These are phyloP conservation scores for Megalonaias nervosa DNA, from an alignment of 1,140 invertebrate genomes.

Conservation along the genomic window DNA sequence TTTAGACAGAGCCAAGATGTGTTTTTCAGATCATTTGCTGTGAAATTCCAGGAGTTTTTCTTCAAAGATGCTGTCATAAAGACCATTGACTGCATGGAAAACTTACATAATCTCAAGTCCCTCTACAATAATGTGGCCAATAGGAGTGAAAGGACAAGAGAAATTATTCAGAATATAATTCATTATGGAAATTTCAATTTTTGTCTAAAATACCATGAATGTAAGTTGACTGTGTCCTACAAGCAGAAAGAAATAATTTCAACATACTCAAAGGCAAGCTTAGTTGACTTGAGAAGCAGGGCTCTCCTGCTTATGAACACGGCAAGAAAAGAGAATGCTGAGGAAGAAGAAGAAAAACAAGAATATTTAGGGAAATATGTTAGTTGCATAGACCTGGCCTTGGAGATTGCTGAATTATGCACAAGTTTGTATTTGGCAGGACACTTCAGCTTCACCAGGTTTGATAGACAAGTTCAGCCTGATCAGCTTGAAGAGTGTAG, in stretches of 20 bases:
- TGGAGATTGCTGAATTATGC: constrained; percentile 8
- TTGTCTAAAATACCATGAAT: constrained; percentile 2
- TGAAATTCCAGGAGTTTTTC: background rate
- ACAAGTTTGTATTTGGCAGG: constrained; percentile 25
- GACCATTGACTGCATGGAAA: constrained; percentile 22
- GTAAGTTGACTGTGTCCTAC: constrained; percentile 8
- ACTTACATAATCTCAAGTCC: constrained; percentile 36
- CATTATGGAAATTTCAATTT: constrained; percentile 5
- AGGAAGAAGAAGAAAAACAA: background rate
- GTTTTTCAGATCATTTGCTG: constrained; percentile 8
- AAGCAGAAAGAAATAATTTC: constrained; percentile 3
- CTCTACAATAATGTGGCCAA: constrained; percentile 38
- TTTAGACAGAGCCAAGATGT: background rate
- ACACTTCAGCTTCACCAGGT: constrained; percentile 8
- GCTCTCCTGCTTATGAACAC: constrained; percentile 44
- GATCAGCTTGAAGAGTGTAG: background rate
- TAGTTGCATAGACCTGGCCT: constrained; percentile 7
- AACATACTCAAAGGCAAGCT: background rate
- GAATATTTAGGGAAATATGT: constrained; percentile 32
- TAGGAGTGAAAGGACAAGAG: constrained; percentile 37
- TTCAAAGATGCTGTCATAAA: constrained; percentile 21
- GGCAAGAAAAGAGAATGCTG: constrained; percentile 24
- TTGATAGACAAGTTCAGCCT: background rate
- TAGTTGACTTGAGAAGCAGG: constrained; percentile 36
- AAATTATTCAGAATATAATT: constrained; percentile 27